phyloP scores from a whole-genome alignment of 2,113 vertebrate species.

The Scophthalmus maximus region DNA sequence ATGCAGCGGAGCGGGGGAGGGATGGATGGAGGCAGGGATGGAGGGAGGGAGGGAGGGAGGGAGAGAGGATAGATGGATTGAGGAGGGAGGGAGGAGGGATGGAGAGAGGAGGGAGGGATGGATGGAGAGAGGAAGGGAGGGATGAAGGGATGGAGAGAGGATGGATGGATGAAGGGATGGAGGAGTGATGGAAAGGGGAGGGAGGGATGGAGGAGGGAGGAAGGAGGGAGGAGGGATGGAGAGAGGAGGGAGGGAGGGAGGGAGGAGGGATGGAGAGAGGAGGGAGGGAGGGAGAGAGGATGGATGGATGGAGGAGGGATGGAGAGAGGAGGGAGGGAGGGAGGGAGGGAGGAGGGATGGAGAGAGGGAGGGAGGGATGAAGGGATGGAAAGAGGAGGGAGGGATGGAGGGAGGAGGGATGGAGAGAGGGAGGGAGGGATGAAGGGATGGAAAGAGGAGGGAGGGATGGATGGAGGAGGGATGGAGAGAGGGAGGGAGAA shows the following conservation, averaged over 20 bases:
- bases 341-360: slow-evolving; percentile 20
- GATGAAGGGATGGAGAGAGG: slow-evolving; percentile 23
- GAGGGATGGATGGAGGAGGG: background rate
- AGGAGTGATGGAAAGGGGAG: slow-evolving; percentile 24
- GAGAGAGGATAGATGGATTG: background rate
- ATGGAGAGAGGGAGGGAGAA: slow-evolving; percentile 22
- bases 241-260: slow-evolving; percentile 18
- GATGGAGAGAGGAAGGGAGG: slow-evolving; percentile 15
- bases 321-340: too few relatives aligned
- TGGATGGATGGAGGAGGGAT: slow-evolving; percentile 8
- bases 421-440: slow-evolving; percentile 18
- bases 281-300: background rate
- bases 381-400: slow-evolving; percentile 14
- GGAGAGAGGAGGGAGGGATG: slow-evolving; percentile 13
- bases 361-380: slow-evolving; percentile 17
- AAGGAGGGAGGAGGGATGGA: slow-evolving; percentile 13
- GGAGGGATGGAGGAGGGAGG: background rate
- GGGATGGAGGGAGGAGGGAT: background rate
- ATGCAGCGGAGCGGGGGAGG: slow-evolving; percentile 36
- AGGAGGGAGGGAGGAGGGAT: slow-evolving; percentile 42
- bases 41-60: slow-evolving; percentile 6
- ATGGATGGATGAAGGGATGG: slow-evolving; percentile 9
- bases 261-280: slow-evolving; percentile 28
- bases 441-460: too few relatives aligned
- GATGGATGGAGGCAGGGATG: slow-evolving; percentile 12